Evolutionary conservation across 92 coral and sea anemone genomes (phyloP).

Genomic region (Paragorgia papillata): DNA sequence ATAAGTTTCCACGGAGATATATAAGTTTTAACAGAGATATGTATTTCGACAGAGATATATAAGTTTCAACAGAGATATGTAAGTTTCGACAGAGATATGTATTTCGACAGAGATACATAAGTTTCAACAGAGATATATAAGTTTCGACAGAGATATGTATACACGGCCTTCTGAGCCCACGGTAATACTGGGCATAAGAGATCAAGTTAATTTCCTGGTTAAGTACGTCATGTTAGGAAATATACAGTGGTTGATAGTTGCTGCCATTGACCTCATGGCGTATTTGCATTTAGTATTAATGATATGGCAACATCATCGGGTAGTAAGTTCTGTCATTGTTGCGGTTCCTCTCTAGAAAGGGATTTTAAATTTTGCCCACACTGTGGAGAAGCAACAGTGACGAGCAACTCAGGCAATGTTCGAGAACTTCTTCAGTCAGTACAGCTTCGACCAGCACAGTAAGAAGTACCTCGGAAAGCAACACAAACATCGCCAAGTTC

Average conservation of each 20-base stretch:
- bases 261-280: neutral
- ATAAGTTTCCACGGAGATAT: too few species aligned
- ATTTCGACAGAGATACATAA: neutral
- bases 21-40: slow-evolving; percentile 2
- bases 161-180: neutral
- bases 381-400: slow-evolving; percentile 8
- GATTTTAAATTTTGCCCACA: slow-evolving; percentile 10
- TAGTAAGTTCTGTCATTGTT: slow-evolving; percentile 11
- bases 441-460: too few species aligned
- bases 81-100: neutral
- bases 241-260: neutral
- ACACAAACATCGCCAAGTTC: too few species aligned
- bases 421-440: too few species aligned
- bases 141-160: slow-evolving; percentile 16
- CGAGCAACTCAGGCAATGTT: neutral
- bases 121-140: slow-evolving; percentile 11
- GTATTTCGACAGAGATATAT: neutral
- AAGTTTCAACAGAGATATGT: neutral
- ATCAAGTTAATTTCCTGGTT: neutral
- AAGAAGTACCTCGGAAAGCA: too few species aligned
- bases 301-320: neutral
- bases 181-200: too few species aligned
- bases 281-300: neutral
- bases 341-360: slow-evolving; percentile 14
- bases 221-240: neutral